Conservation (phyloP, 2,888 invertebrate genomes). For the Pyralis farinalis region DNA sequence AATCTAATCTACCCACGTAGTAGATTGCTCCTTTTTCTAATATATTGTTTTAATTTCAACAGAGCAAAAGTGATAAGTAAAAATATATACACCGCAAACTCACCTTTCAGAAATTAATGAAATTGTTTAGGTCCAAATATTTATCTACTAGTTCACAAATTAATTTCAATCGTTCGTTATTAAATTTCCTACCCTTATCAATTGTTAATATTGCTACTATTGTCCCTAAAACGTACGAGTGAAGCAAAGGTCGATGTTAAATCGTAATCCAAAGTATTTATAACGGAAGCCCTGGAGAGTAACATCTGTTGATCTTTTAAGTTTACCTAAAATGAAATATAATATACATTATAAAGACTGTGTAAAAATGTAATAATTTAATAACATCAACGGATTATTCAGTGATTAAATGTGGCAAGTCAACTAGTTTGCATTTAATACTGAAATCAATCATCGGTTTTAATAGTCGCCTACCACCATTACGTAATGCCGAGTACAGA, state of each 20-base stretch:
- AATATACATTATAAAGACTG: no score
- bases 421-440: no score
- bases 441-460: no score
- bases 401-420: no score
- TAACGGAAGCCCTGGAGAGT: neutral
- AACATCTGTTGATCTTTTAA: conserved; percentile 6
- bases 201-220: conserved; percentile 26
- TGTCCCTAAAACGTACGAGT: conserved; percentile 17
- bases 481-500: no score
- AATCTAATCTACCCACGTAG: conserved; percentile 54
- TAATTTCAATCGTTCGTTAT: conserved; percentile 24
- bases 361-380: no score
- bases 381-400: no score
- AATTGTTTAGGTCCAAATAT: conserved; percentile 15
- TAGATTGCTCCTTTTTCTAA: conserved; percentile 48
- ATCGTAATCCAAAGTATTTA: neutral
- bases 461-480: no score
- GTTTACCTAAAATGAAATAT: no score
- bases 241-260: conserved; percentile 19
- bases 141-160: conserved; percentile 18
- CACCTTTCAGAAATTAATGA: conserved; percentile 11
- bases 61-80: conserved; percentile 25
- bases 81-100: conserved; percentile 3
- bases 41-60: conserved; percentile 54
- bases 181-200: conserved; percentile 28